These are phyloP conservation scores for Peromyscus melanophrys DNA, from an alignment of 2,797 vertebrate species.

Conservation along the genomic window DNA sequence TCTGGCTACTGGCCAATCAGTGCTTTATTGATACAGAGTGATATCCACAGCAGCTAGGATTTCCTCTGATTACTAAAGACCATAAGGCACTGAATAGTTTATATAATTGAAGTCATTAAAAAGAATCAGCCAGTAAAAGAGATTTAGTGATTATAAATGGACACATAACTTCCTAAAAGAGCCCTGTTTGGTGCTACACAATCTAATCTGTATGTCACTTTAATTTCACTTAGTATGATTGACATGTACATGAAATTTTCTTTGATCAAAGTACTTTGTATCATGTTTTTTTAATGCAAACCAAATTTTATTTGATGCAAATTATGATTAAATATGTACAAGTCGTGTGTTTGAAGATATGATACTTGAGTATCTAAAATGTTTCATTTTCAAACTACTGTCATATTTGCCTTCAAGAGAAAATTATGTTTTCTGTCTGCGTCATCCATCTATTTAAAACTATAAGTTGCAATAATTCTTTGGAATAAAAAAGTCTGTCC, in stretches of 20 bases:
- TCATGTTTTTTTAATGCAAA: slow-evolving; percentile 40
- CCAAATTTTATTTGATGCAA: not conserved
- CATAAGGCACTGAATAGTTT: not conserved
- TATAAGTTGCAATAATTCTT: not conserved
- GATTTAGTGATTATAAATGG: not conserved
- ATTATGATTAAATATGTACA: slow-evolving; percentile 30
- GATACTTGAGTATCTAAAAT: not conserved
- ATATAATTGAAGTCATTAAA: slow-evolving; percentile 1
- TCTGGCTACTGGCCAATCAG: no score
- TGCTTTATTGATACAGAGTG: no score
- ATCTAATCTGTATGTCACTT: slow-evolving; percentile 4
- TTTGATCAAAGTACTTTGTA: not conserved
- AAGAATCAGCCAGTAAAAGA: not conserved
- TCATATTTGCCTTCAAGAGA: not conserved
- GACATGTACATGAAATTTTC: not conserved
- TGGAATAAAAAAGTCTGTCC: slow-evolving; percentile 65
- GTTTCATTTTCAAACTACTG: slow-evolving; percentile 19
- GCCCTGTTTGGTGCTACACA: not conserved
- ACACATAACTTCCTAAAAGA: not conserved
- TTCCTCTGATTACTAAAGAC: not conserved
- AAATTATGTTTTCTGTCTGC: not conserved
- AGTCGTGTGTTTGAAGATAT: not conserved
- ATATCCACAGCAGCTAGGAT: no score
- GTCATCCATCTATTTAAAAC: slow-evolving; percentile 52
- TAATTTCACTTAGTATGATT: not conserved